phyloP scores from a whole-genome alignment of 1,140 invertebrate genomes.

The Nephotettix cincticeps region DNA sequence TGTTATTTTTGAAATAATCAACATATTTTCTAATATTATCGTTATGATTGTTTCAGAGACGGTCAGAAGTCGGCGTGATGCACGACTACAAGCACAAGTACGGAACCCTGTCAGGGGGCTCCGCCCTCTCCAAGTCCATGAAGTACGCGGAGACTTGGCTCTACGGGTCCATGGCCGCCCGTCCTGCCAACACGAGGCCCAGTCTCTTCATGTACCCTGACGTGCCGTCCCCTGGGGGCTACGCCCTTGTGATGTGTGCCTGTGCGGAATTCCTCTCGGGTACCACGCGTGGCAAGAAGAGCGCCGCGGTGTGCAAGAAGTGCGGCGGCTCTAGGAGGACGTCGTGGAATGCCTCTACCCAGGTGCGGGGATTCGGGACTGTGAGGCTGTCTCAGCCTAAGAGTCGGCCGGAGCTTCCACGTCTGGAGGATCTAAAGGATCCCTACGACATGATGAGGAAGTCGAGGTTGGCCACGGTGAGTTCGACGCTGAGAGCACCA shows the following conservation, averaged over 20 bases:
- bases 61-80: constrained; percentile 1
- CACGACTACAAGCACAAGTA: constrained; percentile 38
- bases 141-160: constrained; percentile 80
- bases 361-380: constrained; percentile 51
- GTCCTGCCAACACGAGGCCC: constrained; percentile 34
- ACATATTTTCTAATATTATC: too few relatives aligned
- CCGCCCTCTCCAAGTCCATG: constrained; percentile 72
- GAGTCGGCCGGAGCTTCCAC: constrained; percentile 47
- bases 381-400: constrained; percentile 50
- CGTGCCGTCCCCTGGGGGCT: constrained; percentile 50
- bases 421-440: constrained; percentile 50
- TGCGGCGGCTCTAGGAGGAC: constrained; percentile 61
- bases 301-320: constrained; percentile 68
- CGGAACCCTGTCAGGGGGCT: constrained; percentile 51
- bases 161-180: constrained; percentile 64
- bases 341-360: constrained; percentile 46
- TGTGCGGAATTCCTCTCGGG: constrained; percentile 72
- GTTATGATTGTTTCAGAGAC: constrained; percentile 33
- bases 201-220: constrained; percentile 24
- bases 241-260: constrained; percentile 71
- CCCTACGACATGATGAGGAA: constrained; percentile 79
- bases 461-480: constrained; percentile 58
- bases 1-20: too few relatives aligned
- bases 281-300: constrained; percentile 67
- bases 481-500: constrained; percentile 48